Evolutionary conservation across 2,113 vertebrate species (phyloP), one percentile per base, ranked within the genome.

Genomic region (human): DNA sequence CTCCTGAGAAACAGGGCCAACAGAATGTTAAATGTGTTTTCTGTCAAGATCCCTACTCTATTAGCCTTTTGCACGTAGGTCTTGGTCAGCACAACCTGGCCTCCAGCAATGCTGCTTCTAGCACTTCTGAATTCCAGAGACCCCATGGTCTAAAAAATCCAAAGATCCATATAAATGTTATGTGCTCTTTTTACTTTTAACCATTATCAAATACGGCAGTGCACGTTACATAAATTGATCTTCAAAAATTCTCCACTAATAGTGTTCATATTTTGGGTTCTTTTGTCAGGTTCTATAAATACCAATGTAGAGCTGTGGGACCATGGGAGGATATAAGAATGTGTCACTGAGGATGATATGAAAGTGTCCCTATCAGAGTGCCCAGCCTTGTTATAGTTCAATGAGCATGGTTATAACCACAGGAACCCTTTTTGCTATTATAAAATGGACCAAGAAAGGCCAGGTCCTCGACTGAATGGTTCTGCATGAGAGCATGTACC

Each of bases 271-370:
- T 9, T 40, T 22, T 16, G 35, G 22, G n/a, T 22, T n/a, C n/a
- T 2, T 16, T 4, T 70, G 17, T 70, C 8, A 20, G 38, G 16
- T 3, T 27, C 66, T 52, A 13, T 12, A 43, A 45, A 68, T 76
- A 20, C 50, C 35, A 23, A 1, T 0, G 4, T 1, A 32, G 32
- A 11, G 0, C 4, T 68, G 3, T 11, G 9, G 55, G 23, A 7
- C 0, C 38, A 2, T 0, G 0, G 11, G n/a, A 27, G 3, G 10
- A 0, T 14, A 3, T 6, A n/a, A 32, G 55, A 9, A 2, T 6
- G 2, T 14, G 43, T 72, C 32, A 22, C 1, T 25, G 9, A 64
- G 11, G 17, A 32, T 35, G 9, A 5, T 6, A 2, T 35, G 32
- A 25, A 18, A 27, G 22, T 7, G 7, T 68, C 11, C 22, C 17